A percentile compares a stretch with the other conserved stretches of the same genome.
phyloP scores from a whole-genome alignment of 2,113 vertebrate species.

The Pyxicephalus adspersus region DNA sequence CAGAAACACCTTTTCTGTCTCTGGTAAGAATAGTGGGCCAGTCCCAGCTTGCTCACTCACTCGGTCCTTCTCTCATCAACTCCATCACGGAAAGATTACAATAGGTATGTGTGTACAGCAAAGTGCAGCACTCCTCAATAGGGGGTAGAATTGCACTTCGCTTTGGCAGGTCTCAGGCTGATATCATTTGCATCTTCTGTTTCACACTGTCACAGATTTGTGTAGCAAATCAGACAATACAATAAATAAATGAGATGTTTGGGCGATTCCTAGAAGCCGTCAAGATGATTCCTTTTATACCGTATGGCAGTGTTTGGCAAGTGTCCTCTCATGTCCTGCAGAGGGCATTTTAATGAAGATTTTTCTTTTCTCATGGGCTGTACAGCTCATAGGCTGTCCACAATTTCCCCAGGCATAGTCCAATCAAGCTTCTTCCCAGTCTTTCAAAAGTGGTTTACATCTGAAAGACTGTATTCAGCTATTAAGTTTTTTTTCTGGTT shows the following conservation, averaged over 20 bases:
- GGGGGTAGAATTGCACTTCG: background rate
- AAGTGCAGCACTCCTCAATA: background rate
- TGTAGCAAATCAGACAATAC: background rate
- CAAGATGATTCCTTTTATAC: background rate
- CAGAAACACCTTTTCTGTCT: constrained; percentile 22
- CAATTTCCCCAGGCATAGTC: background rate
- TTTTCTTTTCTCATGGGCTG: background rate
- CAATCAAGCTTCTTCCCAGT: background rate
- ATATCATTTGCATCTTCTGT: constrained; percentile 1
- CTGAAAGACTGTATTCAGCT: background rate
- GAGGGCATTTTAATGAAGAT: background rate
- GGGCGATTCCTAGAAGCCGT: background rate
- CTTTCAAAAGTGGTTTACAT: background rate
- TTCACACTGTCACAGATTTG: background rate
- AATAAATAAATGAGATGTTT: background rate
- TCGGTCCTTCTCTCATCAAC: background rate
- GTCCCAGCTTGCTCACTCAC: constrained; percentile 6
- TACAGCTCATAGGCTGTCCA: background rate
- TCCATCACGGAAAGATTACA: background rate
- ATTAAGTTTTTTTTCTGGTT: background rate
- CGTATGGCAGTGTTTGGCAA: background rate
- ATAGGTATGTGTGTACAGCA: background rate
- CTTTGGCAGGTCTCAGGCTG: constrained; percentile 5
- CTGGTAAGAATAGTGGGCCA: constrained; percentile 6
- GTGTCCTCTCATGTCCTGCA: background rate